Evolutionary conservation across 2,888 invertebrate species (phyloP), one percentile per base, ranked within the genome.

Genomic region (Keiferia lycopersicella): DNA sequence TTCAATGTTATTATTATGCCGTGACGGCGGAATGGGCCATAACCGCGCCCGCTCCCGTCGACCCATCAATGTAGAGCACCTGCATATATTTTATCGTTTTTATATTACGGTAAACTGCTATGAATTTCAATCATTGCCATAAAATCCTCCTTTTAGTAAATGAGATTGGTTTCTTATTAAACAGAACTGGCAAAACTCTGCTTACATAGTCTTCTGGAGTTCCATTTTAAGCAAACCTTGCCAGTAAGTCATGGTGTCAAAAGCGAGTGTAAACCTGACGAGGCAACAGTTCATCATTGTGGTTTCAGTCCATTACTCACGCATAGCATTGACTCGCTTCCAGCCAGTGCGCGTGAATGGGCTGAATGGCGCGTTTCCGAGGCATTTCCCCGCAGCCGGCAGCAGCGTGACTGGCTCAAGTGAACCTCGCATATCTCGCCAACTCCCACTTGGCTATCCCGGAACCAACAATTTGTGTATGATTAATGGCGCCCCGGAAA

Each of bases 331-430:
- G 61, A 50, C 34, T 60, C 45, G 30, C 56, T 64, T 39, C 64
- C 38, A 58, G 62, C 51, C 59, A 56, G 50, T 53, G 62, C 34
- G 74, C 72, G 71, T 68, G 71, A 78, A 77, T 68, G 67, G 71
- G 68, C 45, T 45, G n/a, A 45, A 45, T 18, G 38, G 38, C 11
- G 69, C 73, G 72, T 80, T 79, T 76, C 77, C 70, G 67, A 68
- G 69, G 70, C 72, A 73, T 73, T 75, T 75, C 39, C 45, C 76
- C 74, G 12, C 20, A 53, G 22, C 50, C 6, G 74, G 74, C 73
- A 72, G 67, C 73, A 68, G 57, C 65, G 80, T 87, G 87, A 87
- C 87, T 84, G 85, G 87, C 86, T 83, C 84, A 72, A 84, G 74
- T 76, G 79, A 71, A 81, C 80, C 84, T 78, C 75, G 79, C 78